Evolutionary conservation across 2,888 invertebrate species (phyloP).

Genomic region (Lycophotia porphyrea): DNA sequence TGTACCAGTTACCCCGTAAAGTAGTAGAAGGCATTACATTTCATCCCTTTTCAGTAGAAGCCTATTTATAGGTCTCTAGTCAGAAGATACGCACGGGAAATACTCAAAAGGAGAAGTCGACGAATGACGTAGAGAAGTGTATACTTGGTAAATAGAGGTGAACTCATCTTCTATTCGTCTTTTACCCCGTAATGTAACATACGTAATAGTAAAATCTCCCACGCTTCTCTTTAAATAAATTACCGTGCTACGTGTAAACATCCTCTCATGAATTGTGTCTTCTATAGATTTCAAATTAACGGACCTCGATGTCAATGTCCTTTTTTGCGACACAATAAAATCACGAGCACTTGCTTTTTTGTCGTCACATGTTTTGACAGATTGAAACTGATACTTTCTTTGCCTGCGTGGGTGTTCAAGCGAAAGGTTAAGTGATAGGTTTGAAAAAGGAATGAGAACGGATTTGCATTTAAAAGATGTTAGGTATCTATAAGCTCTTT

Average conservation of each 20-base stretch:
- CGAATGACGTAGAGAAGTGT: slow-evolving; percentile 29
- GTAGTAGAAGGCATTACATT: slow-evolving; percentile 4
- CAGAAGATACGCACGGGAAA: slow-evolving; percentile 10
- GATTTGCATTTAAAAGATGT: slow-evolving; percentile 24
- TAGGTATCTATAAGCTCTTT: background rate
- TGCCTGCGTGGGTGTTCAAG: slow-evolving; percentile 35
- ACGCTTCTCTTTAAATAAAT: slow-evolving; percentile 56
- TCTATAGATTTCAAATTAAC: slow-evolving; percentile 48
- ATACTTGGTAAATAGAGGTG: slow-evolving; percentile 34
- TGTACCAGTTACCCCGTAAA: background rate
- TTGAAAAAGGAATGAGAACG: slow-evolving; percentile 50
- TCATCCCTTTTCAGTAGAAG: slow-evolving; percentile 5
- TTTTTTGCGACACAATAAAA: slow-evolving; percentile 31
- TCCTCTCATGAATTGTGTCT: slow-evolving; percentile 32
- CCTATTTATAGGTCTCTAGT: slow-evolving; percentile 15
- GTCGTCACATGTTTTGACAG: slow-evolving; percentile 38
- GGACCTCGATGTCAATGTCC: slow-evolving; percentile 56
- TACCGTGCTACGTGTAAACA: slow-evolving; percentile 38
- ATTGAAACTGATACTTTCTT: slow-evolving; percentile 56
- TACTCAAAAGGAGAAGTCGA: slow-evolving; percentile 10
- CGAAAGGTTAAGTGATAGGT: slow-evolving; percentile 55
- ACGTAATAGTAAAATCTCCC: slow-evolving; percentile 49
- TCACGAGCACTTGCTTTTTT: slow-evolving; percentile 17
- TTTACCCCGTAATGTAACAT: slow-evolving; percentile 27
- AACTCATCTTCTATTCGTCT: slow-evolving; percentile 36